Evolutionary conservation across 2,888 invertebrate genomes (phyloP).

Genomic region (Diaperis boleti): DNA sequence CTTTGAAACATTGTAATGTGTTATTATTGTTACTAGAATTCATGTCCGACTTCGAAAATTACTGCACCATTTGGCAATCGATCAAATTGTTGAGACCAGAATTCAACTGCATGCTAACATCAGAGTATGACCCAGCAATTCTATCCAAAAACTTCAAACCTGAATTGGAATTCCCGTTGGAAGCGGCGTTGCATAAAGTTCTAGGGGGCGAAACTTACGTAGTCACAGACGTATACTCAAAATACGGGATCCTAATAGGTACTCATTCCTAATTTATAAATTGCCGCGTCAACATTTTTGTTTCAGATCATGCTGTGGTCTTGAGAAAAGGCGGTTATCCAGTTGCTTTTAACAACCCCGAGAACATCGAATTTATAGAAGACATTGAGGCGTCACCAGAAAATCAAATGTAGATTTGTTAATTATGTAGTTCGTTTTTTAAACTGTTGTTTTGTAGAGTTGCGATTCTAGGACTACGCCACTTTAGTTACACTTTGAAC

Average conservation of each 20-base stretch:
- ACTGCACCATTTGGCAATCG: conserved; percentile 68
- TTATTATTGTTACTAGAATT: conserved; percentile 34
- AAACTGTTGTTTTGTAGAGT: conserved; percentile 67
- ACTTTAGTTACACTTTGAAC: conserved; percentile 72
- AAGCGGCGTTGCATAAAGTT: conserved; percentile 67
- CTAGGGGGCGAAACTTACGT: conserved; percentile 72
- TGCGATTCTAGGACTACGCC: conserved; percentile 69
- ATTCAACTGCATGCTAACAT: conserved; percentile 63
- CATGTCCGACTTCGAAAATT: conserved; percentile 50
- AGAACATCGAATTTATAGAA: conserved; percentile 64
- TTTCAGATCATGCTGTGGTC: conserved; percentile 69
- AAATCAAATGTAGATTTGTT: conserved; percentile 66
- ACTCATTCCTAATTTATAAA: not conserved
- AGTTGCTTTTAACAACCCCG: conserved; percentile 62
- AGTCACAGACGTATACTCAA: conserved; percentile 68
- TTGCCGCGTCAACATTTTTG: conserved; percentile 42
- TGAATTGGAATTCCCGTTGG: conserved; percentile 65
- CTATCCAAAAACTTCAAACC: conserved; percentile 64
- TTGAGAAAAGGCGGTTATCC: conserved; percentile 70
- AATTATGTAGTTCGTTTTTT: too few relatives aligned
- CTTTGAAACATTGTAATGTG: not conserved
- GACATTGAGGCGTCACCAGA: conserved; percentile 64
- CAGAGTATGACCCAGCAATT: conserved; percentile 53
- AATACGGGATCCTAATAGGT: conserved; percentile 61
- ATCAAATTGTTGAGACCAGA: conserved; percentile 58